Percentiles rank a stretch among this genome's conserved stretches.
Conservation (phyloP, 2,113 vertebrate genomes). For the Poeciliopsis occidentalis region DNA sequence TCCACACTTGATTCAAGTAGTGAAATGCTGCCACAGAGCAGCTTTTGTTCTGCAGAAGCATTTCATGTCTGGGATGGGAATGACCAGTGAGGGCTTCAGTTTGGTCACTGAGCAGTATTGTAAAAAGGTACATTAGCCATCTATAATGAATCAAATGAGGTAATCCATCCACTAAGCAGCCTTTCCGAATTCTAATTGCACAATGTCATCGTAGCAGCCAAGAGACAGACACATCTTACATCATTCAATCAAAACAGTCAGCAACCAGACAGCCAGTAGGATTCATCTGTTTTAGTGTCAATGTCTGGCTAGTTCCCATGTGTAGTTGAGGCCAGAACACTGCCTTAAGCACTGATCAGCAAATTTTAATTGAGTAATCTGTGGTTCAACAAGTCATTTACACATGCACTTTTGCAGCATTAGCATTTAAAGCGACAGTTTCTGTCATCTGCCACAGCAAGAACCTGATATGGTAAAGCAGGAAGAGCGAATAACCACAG, state of each 20-base stretch:
- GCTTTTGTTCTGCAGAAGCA: conserved; percentile 63
- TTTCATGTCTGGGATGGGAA: conserved; percentile 56
- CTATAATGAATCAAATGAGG: conserved; percentile 18
- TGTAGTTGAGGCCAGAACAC: neutral
- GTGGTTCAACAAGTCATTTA: neutral
- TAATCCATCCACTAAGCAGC: conserved; percentile 4
- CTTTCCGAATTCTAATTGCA: conserved; percentile 44
- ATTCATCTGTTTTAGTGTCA: neutral
- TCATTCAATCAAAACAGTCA: conserved; percentile 26
- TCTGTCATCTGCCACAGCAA: conserved; percentile 5
- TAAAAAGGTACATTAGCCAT: conserved; percentile 27
- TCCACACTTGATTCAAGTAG: conserved; percentile 69
- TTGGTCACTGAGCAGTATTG: conserved; percentile 12
- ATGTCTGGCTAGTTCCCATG: conserved; percentile 16
- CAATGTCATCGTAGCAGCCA: conserved; percentile 9
- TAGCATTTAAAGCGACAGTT: conserved; percentile 48
- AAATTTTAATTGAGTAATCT: conserved; percentile 12
- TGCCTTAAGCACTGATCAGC: neutral
- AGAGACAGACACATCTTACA: conserved; percentile 10
- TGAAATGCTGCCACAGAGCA: conserved; percentile 53
- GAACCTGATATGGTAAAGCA: conserved; percentile 24
- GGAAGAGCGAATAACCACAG: conserved; percentile 39
- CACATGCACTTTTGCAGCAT: neutral
- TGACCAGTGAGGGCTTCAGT: conserved; percentile 33
- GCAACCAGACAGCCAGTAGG: conserved; percentile 21